Conservation (phyloP, 2,797 vertebrate species). For the Lithobates sylvaticus region DNA sequence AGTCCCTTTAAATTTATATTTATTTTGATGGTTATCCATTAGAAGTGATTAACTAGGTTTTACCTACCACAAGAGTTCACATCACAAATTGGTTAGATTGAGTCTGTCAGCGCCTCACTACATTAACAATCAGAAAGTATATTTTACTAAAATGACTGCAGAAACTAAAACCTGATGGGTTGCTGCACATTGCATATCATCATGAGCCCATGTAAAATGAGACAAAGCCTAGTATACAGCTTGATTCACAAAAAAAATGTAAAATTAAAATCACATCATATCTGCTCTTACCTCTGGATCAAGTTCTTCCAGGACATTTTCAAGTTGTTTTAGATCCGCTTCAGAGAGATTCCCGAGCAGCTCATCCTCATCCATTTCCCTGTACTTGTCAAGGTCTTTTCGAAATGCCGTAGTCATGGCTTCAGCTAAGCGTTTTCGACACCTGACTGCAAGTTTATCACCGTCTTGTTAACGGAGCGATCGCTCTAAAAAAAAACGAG, state of each 20-base stretch:
- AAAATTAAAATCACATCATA: not conserved
- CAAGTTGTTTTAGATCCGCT: conserved; percentile 94
- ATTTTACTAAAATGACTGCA: too few relatives aligned
- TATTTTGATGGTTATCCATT: too few relatives aligned
- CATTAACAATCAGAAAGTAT: too few relatives aligned
- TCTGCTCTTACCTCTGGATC: conserved; percentile 89
- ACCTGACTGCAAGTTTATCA: too few relatives aligned
- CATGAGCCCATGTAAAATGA: too few relatives aligned
- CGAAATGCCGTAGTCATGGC: conserved; percentile 89
- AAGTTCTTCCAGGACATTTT: conserved; percentile 93
- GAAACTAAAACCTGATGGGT: too few relatives aligned
- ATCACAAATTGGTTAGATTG: too few relatives aligned
- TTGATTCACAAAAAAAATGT: not conserved
- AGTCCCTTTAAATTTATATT: too few relatives aligned
- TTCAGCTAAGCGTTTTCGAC: conserved; percentile 18
- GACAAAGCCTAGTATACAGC: not conserved
- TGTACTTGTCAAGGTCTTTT: conserved; percentile 96
- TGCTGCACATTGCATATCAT: not conserved
- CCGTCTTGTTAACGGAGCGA: not conserved
- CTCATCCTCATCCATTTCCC: conserved; percentile 95
- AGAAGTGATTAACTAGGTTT: too few relatives aligned
- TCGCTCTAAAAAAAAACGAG: conserved; percentile 1
- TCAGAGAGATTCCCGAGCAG: conserved; percentile 91
- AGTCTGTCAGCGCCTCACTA: too few relatives aligned
- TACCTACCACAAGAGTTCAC: too few relatives aligned